Conservation (phyloP, 2,888 invertebrate genomes). For the Eueremaeus valkanovi region DNA sequence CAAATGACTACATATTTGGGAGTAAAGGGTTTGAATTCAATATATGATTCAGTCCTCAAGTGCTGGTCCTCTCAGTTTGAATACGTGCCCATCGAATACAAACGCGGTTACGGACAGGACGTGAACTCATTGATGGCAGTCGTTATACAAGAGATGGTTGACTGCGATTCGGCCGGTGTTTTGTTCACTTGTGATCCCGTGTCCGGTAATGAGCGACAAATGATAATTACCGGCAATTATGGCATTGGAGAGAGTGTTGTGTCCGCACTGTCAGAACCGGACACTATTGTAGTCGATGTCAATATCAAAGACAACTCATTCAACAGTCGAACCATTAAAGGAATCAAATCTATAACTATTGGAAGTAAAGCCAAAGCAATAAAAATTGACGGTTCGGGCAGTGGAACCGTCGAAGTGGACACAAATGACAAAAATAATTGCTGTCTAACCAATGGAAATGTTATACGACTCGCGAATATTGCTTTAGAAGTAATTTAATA, state of each 20-base stretch:
- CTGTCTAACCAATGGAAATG: constrained; percentile 60
- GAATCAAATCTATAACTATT: constrained; percentile 12
- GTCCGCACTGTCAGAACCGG: constrained; percentile 30
- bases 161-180: constrained; percentile 65
- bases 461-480: constrained; percentile 59
- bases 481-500: constrained; percentile 55
- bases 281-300: constrained; percentile 29
- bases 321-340: not conserved
- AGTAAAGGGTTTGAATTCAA: constrained; percentile 6
- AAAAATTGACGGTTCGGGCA: not conserved
- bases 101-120: constrained; percentile 32
- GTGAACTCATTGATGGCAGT: constrained; percentile 65
- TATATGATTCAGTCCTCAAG: constrained; percentile 30
- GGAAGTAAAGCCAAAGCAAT: constrained; percentile 34
- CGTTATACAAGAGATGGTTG: constrained; percentile 71
- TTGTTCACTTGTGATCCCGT: constrained; percentile 75
- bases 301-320: constrained; percentile 51
- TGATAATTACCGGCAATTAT: constrained; percentile 72
- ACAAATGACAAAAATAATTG: not conserved
- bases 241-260: constrained; percentile 56
- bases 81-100: constrained; percentile 38
- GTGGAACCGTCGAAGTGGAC: not conserved
- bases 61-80: constrained; percentile 41
- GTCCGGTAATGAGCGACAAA: constrained; percentile 63
- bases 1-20: constrained; percentile 40